phyloP scores from a whole-genome alignment of 2,113 vertebrate genomes.

The Brachyhypopomus occidentalis region DNA sequence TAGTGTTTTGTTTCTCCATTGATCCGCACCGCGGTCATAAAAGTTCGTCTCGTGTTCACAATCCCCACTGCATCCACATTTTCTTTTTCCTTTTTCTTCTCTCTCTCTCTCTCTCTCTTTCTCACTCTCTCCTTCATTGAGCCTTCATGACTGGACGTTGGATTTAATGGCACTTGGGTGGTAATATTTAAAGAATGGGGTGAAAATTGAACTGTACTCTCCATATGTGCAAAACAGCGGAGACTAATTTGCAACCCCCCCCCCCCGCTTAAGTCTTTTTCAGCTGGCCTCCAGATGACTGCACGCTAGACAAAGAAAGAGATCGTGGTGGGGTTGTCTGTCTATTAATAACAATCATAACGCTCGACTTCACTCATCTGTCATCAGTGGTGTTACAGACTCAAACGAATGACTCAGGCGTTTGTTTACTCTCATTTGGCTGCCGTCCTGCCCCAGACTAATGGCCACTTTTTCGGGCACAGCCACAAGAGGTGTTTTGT shows the following conservation, averaged over 20 bases:
- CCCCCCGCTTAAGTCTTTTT: constrained; percentile 27
- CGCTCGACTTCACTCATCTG: constrained; percentile 25
- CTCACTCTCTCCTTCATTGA: not conserved
- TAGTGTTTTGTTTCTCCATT: not conserved
- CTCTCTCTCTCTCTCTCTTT: constrained; percentile 9
- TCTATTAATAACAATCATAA: constrained; percentile 51
- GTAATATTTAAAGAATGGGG: constrained; percentile 41
- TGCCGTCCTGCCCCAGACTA: not conserved
- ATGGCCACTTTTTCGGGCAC: not conserved
- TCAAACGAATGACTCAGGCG: not conserved
- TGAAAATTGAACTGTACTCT: constrained; percentile 44
- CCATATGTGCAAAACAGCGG: constrained; percentile 38
- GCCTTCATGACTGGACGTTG: constrained; percentile 7
- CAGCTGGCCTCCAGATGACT: constrained; percentile 60
- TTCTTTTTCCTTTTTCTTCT: not conserved
- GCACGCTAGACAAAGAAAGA: not conserved
- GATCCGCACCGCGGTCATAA: no score
- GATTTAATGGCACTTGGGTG: constrained; percentile 38
- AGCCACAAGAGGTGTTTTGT: constrained; percentile 9
- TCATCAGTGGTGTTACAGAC: constrained; percentile 11
- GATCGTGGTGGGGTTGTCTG: constrained; percentile 13
- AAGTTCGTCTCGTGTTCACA: no score
- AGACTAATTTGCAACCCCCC: constrained; percentile 37
- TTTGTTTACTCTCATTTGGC: constrained; percentile 28
- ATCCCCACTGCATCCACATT: not conserved